Conservation (phyloP, 2,888 invertebrate species). For the Notodonta dromedarius region DNA sequence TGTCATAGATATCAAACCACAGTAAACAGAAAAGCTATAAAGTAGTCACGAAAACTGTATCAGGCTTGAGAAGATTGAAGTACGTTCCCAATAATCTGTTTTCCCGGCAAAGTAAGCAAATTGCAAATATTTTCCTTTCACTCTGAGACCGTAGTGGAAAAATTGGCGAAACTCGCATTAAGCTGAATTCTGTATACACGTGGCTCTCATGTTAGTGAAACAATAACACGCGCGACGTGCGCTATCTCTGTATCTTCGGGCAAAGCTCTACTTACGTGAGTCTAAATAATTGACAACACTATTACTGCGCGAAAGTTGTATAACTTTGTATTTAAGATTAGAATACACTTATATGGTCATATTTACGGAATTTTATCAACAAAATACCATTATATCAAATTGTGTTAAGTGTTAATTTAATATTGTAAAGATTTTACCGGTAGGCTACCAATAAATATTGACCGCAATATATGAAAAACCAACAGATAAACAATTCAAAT, state of each 20-base stretch:
- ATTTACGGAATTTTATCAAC: too few species aligned
- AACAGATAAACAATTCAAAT: too few species aligned
- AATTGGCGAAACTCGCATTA: background rate
- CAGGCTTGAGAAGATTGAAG: background rate
- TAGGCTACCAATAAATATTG: too few species aligned
- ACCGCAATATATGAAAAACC: too few species aligned
- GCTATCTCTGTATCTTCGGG: conserved; percentile 4
- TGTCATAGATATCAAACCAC: too few species aligned
- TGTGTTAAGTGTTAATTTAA: too few species aligned
- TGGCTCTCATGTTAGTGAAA: conserved; percentile 11
- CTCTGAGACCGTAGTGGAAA: background rate
- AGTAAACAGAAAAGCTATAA: background rate
- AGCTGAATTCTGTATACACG: conserved; percentile 2
- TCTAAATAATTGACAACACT: background rate
- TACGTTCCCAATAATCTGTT: background rate
- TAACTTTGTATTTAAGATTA: too few species aligned
- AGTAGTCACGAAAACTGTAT: background rate
- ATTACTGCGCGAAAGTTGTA: background rate
- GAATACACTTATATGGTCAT: too few species aligned
- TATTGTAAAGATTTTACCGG: too few species aligned
- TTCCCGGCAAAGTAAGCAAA: background rate
- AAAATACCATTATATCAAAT: too few species aligned
- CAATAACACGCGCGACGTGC: conserved; percentile 12
- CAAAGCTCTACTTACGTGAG: conserved; percentile 5
- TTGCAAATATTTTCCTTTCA: background rate